Evolutionary conservation across 2,888 invertebrate species (phyloP).

Genomic region (Polydesmus complanatus): DNA sequence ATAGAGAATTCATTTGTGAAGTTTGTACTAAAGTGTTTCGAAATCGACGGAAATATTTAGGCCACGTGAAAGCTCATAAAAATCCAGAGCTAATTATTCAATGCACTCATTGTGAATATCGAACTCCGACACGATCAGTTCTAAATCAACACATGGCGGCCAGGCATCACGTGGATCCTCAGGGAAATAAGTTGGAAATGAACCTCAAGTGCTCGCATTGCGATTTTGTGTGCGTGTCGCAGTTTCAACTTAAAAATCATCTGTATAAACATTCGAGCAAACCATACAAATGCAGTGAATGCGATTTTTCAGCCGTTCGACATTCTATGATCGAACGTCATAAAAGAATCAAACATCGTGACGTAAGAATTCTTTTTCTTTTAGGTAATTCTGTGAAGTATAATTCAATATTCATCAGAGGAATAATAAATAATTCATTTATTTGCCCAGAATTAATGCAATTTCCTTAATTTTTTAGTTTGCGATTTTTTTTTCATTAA

Average conservation of each 20-base stretch:
- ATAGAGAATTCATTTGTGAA: constrained; percentile 3
- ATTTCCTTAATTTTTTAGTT: too few relatives aligned
- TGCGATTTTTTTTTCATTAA: too few relatives aligned
- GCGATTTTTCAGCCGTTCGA: background rate
- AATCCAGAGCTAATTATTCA: background rate
- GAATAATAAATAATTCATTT: too few relatives aligned
- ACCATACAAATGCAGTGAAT: background rate
- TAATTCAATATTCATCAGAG: too few relatives aligned
- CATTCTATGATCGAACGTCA: background rate
- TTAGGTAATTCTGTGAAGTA: too few relatives aligned
- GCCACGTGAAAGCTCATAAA: background rate
- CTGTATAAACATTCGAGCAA: background rate
- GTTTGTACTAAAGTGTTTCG: constrained; percentile 1
- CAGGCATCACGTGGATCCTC: background rate
- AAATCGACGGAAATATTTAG: background rate
- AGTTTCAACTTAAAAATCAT: background rate
- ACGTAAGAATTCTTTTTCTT: too few relatives aligned
- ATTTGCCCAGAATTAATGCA: too few relatives aligned
- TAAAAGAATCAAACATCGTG: background rate
- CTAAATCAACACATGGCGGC: background rate
- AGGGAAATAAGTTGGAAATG: background rate
- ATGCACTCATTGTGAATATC: background rate
- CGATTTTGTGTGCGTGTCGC: background rate
- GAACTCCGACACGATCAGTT: background rate
- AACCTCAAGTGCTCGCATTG: background rate